Evolutionary conservation across 2,888 invertebrate genomes (phyloP).

Genomic region (Idaea biselata): DNA sequence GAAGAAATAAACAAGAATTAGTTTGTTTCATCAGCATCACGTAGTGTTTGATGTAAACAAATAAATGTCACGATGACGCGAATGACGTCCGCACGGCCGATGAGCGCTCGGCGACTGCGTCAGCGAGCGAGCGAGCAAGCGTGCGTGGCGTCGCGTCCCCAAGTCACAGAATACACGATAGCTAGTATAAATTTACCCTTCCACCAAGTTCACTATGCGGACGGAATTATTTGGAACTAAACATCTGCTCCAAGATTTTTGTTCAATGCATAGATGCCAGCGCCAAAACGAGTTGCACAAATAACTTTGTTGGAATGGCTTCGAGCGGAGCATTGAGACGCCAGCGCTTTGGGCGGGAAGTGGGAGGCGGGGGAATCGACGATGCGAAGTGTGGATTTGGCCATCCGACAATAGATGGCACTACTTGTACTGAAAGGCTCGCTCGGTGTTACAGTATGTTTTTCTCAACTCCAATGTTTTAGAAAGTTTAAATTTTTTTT

Average conservation of each 20-base stretch:
- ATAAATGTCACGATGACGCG: slow-evolving; percentile 51
- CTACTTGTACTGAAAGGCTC: slow-evolving; percentile 19
- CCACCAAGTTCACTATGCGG: background rate
- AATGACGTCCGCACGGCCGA: slow-evolving; percentile 48
- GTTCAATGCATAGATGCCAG: background rate
- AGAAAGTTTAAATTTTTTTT: background rate
- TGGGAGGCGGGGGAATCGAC: slow-evolving; percentile 46
- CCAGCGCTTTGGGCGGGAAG: slow-evolving; percentile 31
- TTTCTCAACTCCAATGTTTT: slow-evolving; percentile 9
- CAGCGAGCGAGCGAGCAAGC: slow-evolving; percentile 33
- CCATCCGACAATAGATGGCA: slow-evolving; percentile 26
- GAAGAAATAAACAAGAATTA: slow-evolving; percentile 29
- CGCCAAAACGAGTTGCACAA: background rate
- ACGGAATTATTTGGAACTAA: background rate
- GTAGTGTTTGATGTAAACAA: slow-evolving; percentile 70
- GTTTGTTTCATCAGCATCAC: slow-evolving; percentile 66
- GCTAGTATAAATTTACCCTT: slow-evolving; percentile 1
- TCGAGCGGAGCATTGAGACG: background rate
- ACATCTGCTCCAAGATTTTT: background rate
- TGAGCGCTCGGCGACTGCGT: slow-evolving; percentile 52
- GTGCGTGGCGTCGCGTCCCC: slow-evolving; percentile 10
- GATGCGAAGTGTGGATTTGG: slow-evolving; percentile 6
- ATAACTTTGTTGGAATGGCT: background rate
- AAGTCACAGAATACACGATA: background rate
- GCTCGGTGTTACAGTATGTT: slow-evolving; percentile 10